phyloP scores from a whole-genome alignment of 1,140 invertebrate species.

The Macrostomum lignano region DNA sequence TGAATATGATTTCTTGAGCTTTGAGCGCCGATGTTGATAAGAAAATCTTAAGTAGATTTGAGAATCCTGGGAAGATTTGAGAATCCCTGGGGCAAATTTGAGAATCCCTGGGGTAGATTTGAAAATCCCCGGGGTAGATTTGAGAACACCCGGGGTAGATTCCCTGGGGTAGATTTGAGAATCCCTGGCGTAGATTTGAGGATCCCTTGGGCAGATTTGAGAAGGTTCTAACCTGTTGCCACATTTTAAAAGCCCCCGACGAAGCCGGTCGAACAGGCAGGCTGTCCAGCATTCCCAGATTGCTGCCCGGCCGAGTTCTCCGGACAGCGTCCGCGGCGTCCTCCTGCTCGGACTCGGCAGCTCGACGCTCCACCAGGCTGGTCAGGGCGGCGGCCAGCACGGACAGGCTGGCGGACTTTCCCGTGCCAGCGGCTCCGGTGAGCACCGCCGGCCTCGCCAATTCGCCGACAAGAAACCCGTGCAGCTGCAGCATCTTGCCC shows the following conservation, averaged over 20 bases:
- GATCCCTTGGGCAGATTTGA: too few relatives aligned
- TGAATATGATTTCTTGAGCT: too few relatives aligned
- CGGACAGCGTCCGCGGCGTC: background rate
- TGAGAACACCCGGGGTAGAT: too few relatives aligned
- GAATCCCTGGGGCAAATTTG: too few relatives aligned
- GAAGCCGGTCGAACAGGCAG: background rate
- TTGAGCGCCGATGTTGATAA: too few relatives aligned
- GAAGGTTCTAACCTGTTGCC: too few relatives aligned
- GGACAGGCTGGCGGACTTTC: conserved; percentile 15
- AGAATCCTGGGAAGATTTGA: too few relatives aligned
- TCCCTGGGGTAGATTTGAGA: too few relatives aligned
- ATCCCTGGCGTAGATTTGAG: too few relatives aligned
- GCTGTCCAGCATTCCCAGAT: background rate
- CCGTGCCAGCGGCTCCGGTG: conserved; percentile 16
- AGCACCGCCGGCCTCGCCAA: conserved; percentile 15
- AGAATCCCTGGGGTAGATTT: too few relatives aligned
- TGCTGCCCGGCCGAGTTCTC: background rate
- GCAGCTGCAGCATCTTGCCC: conserved; percentile 18
- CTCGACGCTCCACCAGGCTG: conserved; percentile 9
- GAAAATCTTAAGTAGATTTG: too few relatives aligned
- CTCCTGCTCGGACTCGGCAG: conserved; percentile 7
- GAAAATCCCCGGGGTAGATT: too few relatives aligned
- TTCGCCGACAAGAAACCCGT: conserved; percentile 15
- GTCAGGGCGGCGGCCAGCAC: conserved; percentile 17
- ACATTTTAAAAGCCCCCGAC: conserved; percentile 6